phyloP scores from a whole-genome alignment of 2,888 invertebrate species.

The Polyommatus icarus region DNA sequence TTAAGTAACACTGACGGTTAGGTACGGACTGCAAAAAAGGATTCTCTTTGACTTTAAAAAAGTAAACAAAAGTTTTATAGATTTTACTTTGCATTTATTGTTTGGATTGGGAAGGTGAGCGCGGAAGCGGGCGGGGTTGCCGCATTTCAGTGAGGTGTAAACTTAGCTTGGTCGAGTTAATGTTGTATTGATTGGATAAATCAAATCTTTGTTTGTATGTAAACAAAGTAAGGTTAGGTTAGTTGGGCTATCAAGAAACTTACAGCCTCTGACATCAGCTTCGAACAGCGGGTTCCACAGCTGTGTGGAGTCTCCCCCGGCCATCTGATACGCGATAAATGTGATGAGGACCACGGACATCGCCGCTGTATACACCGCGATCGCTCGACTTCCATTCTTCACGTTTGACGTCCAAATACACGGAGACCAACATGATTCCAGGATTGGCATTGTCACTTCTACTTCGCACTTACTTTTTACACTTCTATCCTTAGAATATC shows the following conservation, averaged over 20 bases:
- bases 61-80: no score
- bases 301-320: slow-evolving; percentile 94
- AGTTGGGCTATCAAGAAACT: slow-evolving; percentile 54
- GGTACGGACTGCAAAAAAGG: no score
- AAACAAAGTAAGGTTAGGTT: slow-evolving; percentile 2
- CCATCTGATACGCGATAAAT: slow-evolving; percentile 86
- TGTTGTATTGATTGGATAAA: no score
- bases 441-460: slow-evolving; percentile 81
- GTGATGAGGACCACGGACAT: slow-evolving; percentile 88
- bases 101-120: no score
- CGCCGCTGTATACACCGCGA: slow-evolving; percentile 89
- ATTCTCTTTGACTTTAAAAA: no score
- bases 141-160: no score
- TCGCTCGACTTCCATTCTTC: slow-evolving; percentile 87
- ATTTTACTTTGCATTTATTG: no score
- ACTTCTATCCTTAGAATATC: neutral
- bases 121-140: no score
- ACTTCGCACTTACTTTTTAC: neutral
- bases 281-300: slow-evolving; percentile 94
- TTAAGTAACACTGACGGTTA: no score
- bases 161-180: no score
- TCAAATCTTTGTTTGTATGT: neutral
- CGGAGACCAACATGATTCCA: slow-evolving; percentile 93
- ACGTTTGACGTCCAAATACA: slow-evolving; percentile 91
- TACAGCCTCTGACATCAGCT: slow-evolving; percentile 88